Conservation (phyloP, 2,888 invertebrate species). For the Meandrusa payeni region DNA sequence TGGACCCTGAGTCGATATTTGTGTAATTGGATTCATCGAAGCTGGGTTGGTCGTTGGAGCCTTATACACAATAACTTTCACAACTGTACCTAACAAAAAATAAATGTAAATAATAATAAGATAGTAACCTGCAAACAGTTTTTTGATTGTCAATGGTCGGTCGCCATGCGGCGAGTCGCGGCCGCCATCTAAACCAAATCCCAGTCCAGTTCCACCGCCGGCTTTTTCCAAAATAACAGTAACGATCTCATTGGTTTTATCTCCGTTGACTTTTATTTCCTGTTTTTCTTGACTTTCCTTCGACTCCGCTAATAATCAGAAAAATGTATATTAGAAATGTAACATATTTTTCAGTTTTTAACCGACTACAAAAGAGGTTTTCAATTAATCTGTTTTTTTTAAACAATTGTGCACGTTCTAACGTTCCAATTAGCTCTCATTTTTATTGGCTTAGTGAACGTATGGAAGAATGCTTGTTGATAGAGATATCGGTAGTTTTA, state of each 20-base stretch:
- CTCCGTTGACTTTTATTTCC: constrained; percentile 31
- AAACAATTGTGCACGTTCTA: too few relatives aligned
- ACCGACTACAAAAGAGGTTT: too few relatives aligned
- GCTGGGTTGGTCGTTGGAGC: too few relatives aligned
- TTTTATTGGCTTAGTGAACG: too few relatives aligned
- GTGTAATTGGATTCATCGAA: too few relatives aligned
- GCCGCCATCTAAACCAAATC: constrained; percentile 97
- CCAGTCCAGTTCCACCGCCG: constrained; percentile 90
- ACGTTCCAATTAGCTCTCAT: too few relatives aligned
- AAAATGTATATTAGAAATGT: constrained; percentile 11
- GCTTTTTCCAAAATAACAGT: constrained; percentile 78
- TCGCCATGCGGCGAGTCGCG: constrained; percentile 95
- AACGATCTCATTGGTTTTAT: constrained; percentile 49
- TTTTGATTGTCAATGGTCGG: constrained; percentile 93
- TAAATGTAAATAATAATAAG: neutral
- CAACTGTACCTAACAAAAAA: too few relatives aligned
- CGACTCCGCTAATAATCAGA: constrained; percentile 61
- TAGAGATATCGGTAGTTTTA: too few relatives aligned
- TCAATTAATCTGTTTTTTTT: too few relatives aligned
- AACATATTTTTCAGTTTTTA: constrained; percentile 9
- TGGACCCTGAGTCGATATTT: too few relatives aligned
- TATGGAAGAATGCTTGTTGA: too few relatives aligned
- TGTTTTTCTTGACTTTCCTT: constrained; percentile 48
- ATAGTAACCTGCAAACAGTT: constrained; percentile 92
- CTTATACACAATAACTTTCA: too few relatives aligned